Percentiles rank a stretch among this genome's conserved stretches.
phyloP scores from a whole-genome alignment of 2,888 invertebrate species.

The Melanargia galathea region DNA sequence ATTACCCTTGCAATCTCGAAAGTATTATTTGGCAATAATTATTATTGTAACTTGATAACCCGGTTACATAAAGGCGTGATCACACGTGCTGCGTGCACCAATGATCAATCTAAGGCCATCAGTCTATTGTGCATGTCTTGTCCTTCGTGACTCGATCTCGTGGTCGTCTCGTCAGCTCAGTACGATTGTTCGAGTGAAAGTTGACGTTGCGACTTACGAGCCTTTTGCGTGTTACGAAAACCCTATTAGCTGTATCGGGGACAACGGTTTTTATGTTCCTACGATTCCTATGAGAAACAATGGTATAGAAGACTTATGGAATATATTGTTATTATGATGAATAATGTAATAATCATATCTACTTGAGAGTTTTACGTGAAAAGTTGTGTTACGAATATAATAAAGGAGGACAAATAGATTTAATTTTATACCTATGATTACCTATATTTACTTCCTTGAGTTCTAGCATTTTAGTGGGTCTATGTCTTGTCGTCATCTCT shows the following conservation, averaged over 20 bases:
- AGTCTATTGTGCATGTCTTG: slow-evolving; percentile 35
- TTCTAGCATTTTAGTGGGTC: too few species aligned
- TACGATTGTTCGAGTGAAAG: slow-evolving; percentile 76
- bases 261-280: slow-evolving; percentile 45
- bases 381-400: too few species aligned
- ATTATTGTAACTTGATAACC: slow-evolving; percentile 2
- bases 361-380: background rate
- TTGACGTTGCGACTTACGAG: slow-evolving; percentile 67
- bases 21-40: slow-evolving; percentile 5
- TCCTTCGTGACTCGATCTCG: slow-evolving; percentile 68
- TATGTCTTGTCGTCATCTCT: too few species aligned
- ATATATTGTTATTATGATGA: background rate
- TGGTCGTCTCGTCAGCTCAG: slow-evolving; percentile 53
- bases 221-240: slow-evolving; percentile 69
- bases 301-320: background rate
- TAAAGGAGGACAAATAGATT: too few species aligned
- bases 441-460: background rate
- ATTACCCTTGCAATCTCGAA: too few species aligned
- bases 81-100: slow-evolving; percentile 30
- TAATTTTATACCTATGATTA: too few species aligned
- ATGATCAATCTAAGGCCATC: slow-evolving; percentile 30
- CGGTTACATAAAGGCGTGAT: slow-evolving; percentile 24
- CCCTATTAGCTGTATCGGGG: slow-evolving; percentile 50
- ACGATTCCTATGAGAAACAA: slow-evolving; percentile 32
- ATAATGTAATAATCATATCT: background rate